phyloP scores from a whole-genome alignment of 1,140 invertebrate genomes.

The Drosophila kurseongensis region DNA sequence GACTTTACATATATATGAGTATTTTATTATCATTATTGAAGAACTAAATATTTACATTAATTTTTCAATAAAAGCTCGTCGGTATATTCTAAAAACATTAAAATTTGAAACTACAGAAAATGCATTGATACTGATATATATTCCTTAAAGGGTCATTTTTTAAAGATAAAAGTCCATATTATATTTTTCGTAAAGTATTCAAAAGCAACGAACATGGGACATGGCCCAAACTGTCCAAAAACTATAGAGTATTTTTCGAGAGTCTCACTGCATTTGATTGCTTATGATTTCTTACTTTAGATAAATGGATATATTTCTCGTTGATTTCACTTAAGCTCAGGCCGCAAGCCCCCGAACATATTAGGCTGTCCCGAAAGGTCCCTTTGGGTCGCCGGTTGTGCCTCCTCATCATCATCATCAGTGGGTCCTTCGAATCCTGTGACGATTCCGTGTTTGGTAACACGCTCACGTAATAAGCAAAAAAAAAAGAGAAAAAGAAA shows the following conservation, averaged over 20 bases:
- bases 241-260: conserved; percentile 5
- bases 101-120: too few species aligned
- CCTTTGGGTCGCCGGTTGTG: conserved; percentile 43
- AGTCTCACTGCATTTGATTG: conserved; percentile 13
- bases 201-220: too few species aligned
- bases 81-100: too few species aligned
- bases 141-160: too few species aligned
- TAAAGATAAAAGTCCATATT: too few species aligned
- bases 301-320: conserved; percentile 57
- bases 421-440: conserved; percentile 33
- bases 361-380: conserved; percentile 49
- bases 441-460: conserved; percentile 54
- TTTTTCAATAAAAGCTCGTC: too few species aligned
- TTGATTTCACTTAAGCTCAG: conserved; percentile 75
- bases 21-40: too few species aligned
- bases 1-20: too few species aligned
- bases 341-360: conserved; percentile 65
- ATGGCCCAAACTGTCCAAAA: too few species aligned
- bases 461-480: conserved; percentile 65
- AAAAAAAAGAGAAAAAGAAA: conserved; percentile 20
- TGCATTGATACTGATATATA: too few species aligned
- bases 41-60: too few species aligned
- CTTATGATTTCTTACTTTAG: conserved; percentile 27
- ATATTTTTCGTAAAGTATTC: too few species aligned
- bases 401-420: conserved; percentile 68